Evolutionary conservation across 2,888 invertebrate species (phyloP).

Genomic region (Acanthosepion lycidas): DNA sequence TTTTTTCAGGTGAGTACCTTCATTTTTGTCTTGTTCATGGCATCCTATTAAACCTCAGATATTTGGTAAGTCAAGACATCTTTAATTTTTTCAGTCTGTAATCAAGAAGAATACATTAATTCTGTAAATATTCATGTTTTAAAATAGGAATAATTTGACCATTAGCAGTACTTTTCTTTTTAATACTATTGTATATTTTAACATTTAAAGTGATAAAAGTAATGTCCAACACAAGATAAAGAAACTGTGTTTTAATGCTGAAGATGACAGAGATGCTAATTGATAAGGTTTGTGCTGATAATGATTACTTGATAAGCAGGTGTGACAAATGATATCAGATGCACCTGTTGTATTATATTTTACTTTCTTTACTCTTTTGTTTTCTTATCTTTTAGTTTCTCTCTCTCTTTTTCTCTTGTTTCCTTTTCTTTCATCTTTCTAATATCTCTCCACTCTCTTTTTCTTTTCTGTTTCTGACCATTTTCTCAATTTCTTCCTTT

Average conservation of each 20-base stretch:
- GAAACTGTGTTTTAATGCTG: neutral
- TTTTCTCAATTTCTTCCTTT: neutral
- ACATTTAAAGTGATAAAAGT: neutral
- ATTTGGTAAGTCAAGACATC: neutral
- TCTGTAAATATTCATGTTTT: neutral
- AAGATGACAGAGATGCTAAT: neutral
- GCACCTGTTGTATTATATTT: neutral
- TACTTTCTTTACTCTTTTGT: neutral
- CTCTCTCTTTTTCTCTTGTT: neutral
- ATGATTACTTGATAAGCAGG: neutral
- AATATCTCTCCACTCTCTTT: neutral
- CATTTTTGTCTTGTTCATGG: neutral
- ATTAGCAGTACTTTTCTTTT: neutral
- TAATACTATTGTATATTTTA: neutral
- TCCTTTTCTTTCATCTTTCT: neutral
- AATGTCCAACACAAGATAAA: neutral
- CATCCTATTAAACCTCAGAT: neutral
- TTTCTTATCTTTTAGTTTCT: neutral
- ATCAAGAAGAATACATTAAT: too few relatives aligned
- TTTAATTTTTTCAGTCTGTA: neutral
- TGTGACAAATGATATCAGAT: neutral
- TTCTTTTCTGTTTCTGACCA: neutral
- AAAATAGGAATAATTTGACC: neutral
- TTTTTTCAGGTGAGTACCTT: neutral
- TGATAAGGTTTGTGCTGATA: neutral